A percentile compares a stretch with the other conserved stretches of the same genome.
phyloP scores from a whole-genome alignment of 2,113 vertebrate species.

The Montifringilla adamsi region DNA sequence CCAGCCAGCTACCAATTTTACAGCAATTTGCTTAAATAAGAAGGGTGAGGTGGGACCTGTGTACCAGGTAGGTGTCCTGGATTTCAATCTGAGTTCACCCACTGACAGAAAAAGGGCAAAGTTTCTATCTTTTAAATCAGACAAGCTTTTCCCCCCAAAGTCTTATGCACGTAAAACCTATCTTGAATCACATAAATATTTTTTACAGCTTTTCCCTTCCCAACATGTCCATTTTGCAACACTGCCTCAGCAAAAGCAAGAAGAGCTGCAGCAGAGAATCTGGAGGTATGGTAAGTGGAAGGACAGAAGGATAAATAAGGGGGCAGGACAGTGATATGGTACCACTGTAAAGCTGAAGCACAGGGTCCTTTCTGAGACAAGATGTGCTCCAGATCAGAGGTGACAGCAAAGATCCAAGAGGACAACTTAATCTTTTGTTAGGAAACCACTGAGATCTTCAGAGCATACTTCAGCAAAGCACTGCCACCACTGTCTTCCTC shows the following conservation, averaged over 20 bases:
- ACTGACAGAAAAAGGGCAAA: background rate
- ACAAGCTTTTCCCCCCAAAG: background rate
- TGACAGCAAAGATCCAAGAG: background rate
- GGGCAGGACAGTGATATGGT: fast-evolving
- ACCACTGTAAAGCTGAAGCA: background rate
- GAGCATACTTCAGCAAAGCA: background rate
- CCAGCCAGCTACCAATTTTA: background rate
- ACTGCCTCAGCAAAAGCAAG: background rate
- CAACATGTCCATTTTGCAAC: background rate
- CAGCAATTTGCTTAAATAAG: background rate
- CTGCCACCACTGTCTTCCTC: background rate
- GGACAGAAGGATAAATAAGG: background rate
- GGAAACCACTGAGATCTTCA: background rate
- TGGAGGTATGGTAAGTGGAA: background rate
- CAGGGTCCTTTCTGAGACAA: background rate
- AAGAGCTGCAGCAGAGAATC: background rate
- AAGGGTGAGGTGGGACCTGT: background rate
- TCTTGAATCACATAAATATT: background rate
- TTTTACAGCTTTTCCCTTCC: background rate
- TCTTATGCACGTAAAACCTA: background rate
- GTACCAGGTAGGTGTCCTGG: background rate
- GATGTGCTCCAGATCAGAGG: background rate
- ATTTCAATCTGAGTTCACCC: background rate
- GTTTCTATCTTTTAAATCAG: background rate
- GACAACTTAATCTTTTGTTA: background rate